phyloP scores from a whole-genome alignment of 2,113 vertebrate genomes.

The Nycticebus coucang region DNA sequence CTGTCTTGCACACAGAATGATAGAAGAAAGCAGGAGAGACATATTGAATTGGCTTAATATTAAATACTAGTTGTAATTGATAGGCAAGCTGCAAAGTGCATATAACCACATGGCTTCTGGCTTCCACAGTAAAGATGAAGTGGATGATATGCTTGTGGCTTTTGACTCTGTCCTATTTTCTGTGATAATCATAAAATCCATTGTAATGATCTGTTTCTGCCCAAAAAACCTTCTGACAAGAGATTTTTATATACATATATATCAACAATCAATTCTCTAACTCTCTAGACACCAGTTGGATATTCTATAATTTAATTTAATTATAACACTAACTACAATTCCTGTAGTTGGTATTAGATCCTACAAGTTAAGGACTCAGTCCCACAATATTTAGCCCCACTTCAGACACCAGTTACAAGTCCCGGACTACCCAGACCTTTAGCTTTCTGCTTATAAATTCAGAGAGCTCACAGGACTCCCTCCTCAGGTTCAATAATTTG shows the following conservation, averaged over 20 bases:
- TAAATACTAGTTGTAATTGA: background rate
- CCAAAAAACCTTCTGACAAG: background rate
- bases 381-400: background rate
- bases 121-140: background rate
- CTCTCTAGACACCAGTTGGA: background rate
- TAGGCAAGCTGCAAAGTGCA: background rate
- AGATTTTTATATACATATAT: background rate
- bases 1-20: background rate
- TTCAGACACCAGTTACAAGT: background rate
- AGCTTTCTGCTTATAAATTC: background rate
- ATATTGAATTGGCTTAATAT: background rate
- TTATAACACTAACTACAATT: background rate
- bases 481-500: background rate
- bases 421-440: background rate
- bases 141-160: background rate
- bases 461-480: background rate
- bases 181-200: background rate
- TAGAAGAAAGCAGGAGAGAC: background rate
- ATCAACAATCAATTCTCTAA: background rate
- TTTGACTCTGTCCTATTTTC: background rate
- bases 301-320: constrained; percentile 12
- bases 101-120: background rate
- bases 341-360: background rate
- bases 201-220: background rate
- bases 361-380: background rate